phyloP scores from a whole-genome alignment of 2,888 invertebrate species.

The Kuschelorhynchus macadamiae region DNA sequence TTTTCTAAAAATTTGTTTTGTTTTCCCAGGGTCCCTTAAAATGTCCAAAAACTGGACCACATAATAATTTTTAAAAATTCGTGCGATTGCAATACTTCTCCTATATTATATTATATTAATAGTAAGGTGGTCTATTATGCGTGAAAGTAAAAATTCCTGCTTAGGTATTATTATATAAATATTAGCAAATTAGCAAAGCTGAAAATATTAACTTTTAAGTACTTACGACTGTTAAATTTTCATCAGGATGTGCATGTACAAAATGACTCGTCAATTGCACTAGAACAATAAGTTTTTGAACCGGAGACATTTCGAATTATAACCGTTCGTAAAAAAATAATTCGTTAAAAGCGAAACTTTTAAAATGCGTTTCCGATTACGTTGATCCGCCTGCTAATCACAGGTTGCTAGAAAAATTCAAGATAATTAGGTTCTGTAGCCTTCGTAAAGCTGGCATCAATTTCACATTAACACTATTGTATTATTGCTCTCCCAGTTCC shows the following conservation, averaged over 20 bases:
- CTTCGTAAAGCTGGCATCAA: background rate
- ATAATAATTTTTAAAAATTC: too few species aligned
- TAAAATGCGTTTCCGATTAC: background rate
- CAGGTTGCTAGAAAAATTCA: background rate
- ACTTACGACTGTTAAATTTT: slow-evolving; percentile 29
- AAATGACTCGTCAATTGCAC: background rate
- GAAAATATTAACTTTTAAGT: background rate
- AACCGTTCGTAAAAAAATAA: too few species aligned
- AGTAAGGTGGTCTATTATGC: too few species aligned
- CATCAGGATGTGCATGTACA: slow-evolving; percentile 14
- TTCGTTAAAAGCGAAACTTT: background rate
- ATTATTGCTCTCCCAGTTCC: background rate
- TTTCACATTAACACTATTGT: background rate
- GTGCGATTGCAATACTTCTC: too few species aligned
- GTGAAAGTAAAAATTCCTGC: too few species aligned
- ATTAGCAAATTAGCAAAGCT: too few species aligned
- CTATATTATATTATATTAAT: too few species aligned
- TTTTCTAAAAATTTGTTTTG: too few species aligned
- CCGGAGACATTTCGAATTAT: background rate
- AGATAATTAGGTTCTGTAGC: slow-evolving; percentile 9
- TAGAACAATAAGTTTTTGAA: background rate
- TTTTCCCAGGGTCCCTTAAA: too few species aligned
- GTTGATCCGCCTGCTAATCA: too few species aligned
- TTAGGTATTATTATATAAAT: too few species aligned
- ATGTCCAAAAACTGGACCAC: too few species aligned